These are phyloP conservation scores for Tipula vernalis DNA, from an alignment of 2,888 invertebrate species.

Conservation along the genomic window DNA sequence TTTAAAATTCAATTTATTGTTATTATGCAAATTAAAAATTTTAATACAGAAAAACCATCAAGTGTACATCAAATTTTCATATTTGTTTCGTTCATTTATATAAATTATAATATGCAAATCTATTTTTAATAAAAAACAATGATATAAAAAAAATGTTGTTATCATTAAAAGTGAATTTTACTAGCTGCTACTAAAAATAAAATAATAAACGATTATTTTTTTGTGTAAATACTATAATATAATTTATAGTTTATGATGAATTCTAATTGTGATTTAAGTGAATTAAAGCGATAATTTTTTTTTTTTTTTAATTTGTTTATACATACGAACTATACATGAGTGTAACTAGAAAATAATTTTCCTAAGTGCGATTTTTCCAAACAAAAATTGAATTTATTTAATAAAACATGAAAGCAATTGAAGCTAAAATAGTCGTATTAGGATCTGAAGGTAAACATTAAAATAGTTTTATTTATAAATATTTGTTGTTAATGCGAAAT, in stretches of 20 bases:
- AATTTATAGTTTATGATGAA: not conserved
- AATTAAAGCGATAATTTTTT: not conserved
- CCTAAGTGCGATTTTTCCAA: not conserved
- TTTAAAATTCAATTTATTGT: not conserved
- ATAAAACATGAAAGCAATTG: not conserved
- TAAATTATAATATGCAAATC: not conserved
- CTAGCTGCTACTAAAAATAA: not conserved
- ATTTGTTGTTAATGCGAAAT: not conserved
- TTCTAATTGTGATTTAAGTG: not conserved
- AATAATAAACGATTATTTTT: not conserved
- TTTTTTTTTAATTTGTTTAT: not conserved
- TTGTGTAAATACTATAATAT: not conserved
- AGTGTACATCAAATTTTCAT: not conserved
- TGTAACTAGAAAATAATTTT: not conserved
- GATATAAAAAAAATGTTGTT: not conserved
- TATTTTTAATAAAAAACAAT: not conserved
- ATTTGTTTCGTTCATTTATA: not conserved
- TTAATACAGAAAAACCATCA: not conserved
- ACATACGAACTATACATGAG: not conserved
- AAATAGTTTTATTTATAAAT: not conserved
- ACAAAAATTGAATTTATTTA: not conserved
- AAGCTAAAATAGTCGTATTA: conserved; percentile 75
- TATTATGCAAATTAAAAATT: not conserved
- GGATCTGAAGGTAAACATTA: conserved; percentile 60
- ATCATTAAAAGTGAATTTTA: not conserved